Evolutionary conservation across 2,113 vertebrate species (phyloP), one percentile per base, ranked within the genome.

Genomic region (Chionomys nivalis): DNA sequence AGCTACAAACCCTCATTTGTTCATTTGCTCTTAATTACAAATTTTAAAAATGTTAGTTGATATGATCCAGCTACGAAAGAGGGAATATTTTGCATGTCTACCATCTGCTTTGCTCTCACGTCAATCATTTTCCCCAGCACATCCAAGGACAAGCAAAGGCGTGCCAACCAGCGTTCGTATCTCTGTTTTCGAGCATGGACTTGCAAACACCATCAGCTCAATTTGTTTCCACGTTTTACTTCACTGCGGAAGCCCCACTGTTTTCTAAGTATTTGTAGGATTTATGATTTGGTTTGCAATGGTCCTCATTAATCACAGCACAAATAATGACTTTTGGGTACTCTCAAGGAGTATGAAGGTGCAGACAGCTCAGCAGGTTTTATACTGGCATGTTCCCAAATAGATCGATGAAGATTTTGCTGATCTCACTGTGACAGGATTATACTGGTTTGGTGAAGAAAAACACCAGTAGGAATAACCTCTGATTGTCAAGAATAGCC

Each of bases 341-440:
- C 44, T 66, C 94, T 95, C 47, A 76, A 94, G 58, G 77, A 82
- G 39, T 17, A 16, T 31, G 47, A 93, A 36, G 36, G 70, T 78
- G 92, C 28, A 61, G 52, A 85, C 3, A 73, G 55, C 89, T 94
- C 65, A 81, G 26, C 19, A 75, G 26, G 9, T 87, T 58, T 93
- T 75, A 79, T 66, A 44, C 61, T 72, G 93, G 44, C 49, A 58
- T 44, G 26, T 91, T 91, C 91, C 92, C 91, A 93, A 82, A 93
- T 44, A 39, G 47, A 75, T 95, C 88, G 58, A 70, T 91, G 91
- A 44, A 87, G 11, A 10, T 66, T 63, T 49, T 94, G 81, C 92
- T 93, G 90, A 90, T 24, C 6, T 44, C 79, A 65, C 49, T 44
- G 33, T 47, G 9, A 66, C 33, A 81, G 28, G 52, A 90, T 83